Conservation (phyloP, 2,113 vertebrate species). For the Ciconia boyciana region DNA sequence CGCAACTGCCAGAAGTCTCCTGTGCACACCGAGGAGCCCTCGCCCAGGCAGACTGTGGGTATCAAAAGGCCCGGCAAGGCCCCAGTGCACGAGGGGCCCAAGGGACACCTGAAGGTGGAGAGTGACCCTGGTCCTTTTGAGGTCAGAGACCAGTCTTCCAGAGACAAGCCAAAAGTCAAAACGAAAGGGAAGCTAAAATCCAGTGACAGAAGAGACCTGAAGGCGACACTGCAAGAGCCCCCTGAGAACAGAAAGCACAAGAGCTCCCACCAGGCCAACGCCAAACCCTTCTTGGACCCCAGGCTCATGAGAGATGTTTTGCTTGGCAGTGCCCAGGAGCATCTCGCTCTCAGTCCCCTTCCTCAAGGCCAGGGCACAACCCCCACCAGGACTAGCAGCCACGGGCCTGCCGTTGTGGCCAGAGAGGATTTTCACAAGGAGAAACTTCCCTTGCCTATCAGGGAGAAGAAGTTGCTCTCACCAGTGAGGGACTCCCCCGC, state of each 20-base stretch:
- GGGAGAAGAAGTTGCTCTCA: slow-evolving; percentile 45
- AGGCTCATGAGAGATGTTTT: slow-evolving; percentile 38
- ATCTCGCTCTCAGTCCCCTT: slow-evolving; percentile 22
- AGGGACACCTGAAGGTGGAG: slow-evolving; percentile 60
- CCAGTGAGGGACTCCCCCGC: slow-evolving; percentile 6
- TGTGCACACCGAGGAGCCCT: neutral
- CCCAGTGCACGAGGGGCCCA: neutral
- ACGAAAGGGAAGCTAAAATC: slow-evolving; percentile 73
- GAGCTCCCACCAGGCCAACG: neutral
- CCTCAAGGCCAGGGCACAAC: slow-evolving; percentile 47
- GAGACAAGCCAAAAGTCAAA: slow-evolving; percentile 82
- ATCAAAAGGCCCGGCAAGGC: slow-evolving; percentile 66
- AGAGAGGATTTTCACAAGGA: slow-evolving; percentile 63
- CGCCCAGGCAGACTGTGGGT: slow-evolving; percentile 56
- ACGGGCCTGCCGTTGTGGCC: slow-evolving; percentile 12
- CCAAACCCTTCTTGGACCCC: slow-evolving; percentile 22
- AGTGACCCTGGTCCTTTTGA: slow-evolving; percentile 52
- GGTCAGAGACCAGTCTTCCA: slow-evolving; percentile 70
- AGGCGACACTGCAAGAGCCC: neutral
- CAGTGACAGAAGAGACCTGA: slow-evolving; percentile 52
- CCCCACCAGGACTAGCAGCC: slow-evolving; percentile 34
- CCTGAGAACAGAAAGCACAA: slow-evolving; percentile 68
- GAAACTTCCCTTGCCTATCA: slow-evolving; percentile 33
- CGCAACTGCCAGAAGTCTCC: slow-evolving; percentile 58
- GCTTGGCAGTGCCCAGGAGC: neutral